Percentiles rank a stretch among this genome's conserved stretches.
phyloP scores from a whole-genome alignment of 2,797 vertebrate species.

The Schizothorax lantsangensis region DNA sequence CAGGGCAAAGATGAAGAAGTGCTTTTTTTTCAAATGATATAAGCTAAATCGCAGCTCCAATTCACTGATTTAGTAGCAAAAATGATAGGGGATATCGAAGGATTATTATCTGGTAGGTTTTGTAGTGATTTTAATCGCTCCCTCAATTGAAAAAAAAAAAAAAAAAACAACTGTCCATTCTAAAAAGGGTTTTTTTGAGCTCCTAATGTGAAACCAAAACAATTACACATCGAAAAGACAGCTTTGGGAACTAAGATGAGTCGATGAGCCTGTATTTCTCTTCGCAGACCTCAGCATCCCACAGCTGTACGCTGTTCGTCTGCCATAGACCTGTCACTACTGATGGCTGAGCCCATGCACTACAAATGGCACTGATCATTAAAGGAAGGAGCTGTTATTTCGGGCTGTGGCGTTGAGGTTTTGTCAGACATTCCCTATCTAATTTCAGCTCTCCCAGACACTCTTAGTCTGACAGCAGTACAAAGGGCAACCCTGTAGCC shows the following conservation, averaged over 20 bases:
- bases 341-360: constrained; percentile 17
- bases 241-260: not conserved
- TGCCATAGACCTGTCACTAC: constrained; percentile 4
- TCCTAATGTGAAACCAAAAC: not conserved
- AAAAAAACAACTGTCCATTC: not conserved
- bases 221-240: not conserved
- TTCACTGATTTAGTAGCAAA: not conserved
- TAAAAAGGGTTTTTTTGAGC: not conserved
- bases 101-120: not conserved
- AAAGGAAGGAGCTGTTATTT: constrained; percentile 48
- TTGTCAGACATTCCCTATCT: constrained; percentile 39
- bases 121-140: not conserved
- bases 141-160: not conserved
- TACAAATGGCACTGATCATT: constrained; percentile 53
- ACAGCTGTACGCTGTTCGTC: not conserved
- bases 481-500: constrained; percentile 78
- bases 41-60: not conserved
- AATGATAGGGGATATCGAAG: not conserved
- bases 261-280: not conserved
- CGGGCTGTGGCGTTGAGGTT: constrained; percentile 13
- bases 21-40: not conserved
- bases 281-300: not conserved
- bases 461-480: constrained; percentile 71
- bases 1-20: not conserved
- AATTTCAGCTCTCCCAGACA: constrained; percentile 48